A percentile compares a stretch with the other conserved stretches of the same genome.
These are phyloP conservation scores for Anarhynchus alexandrinus DNA, from an alignment of 2,113 vertebrate species.

Conservation along the genomic window DNA sequence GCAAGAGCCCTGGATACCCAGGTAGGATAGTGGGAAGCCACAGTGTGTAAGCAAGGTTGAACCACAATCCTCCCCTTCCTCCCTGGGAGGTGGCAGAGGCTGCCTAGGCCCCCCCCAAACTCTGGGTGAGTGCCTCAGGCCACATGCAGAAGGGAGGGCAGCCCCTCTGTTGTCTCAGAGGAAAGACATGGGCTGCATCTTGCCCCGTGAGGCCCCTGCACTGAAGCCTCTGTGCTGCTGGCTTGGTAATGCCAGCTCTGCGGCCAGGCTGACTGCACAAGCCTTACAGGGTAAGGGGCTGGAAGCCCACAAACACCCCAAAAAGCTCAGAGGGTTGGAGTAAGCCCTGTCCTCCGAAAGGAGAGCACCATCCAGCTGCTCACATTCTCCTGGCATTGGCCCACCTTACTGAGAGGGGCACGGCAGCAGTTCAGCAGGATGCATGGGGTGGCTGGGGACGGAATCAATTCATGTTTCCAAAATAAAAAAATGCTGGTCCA, in stretches of 20 bases:
- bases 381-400: fast-evolving
- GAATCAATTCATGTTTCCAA: background rate
- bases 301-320: background rate
- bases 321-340: background rate
- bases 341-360: background rate
- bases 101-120: too few relatives aligned
- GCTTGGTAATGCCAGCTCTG: background rate
- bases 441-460: background rate
- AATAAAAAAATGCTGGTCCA: fast-evolving
- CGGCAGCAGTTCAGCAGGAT: background rate
- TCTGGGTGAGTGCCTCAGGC: background rate
- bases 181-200: too few relatives aligned
- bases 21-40: background rate
- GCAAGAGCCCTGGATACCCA: background rate
- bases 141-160: background rate
- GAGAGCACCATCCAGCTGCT: too few relatives aligned
- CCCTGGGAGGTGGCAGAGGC: background rate
- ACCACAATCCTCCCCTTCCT: background rate
- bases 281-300: background rate
- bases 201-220: background rate
- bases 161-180: background rate
- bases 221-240: background rate
- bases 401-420: background rate
- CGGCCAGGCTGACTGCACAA: background rate
- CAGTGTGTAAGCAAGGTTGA: background rate